A percentile compares a stretch with the other conserved stretches of the same genome.
Evolutionary conservation across 2,888 invertebrate species (phyloP).

Genomic region (Acleris literana): DNA sequence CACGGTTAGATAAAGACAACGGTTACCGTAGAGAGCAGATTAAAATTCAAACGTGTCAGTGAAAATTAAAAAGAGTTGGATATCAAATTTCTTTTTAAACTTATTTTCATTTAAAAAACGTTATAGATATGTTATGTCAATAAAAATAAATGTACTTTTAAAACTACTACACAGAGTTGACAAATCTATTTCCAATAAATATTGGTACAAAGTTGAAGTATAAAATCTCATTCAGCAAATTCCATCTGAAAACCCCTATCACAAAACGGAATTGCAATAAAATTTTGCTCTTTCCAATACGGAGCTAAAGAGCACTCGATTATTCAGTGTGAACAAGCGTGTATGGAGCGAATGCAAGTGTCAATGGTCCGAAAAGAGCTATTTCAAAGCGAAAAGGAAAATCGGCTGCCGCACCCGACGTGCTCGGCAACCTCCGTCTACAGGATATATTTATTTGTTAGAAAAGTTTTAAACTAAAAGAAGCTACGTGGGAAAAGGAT

Average conservation of each 20-base stretch:
- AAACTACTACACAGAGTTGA: no score
- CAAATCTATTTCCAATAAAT: no score
- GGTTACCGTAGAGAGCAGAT: no score
- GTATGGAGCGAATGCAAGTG: slow-evolving; percentile 50
- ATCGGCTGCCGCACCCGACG: slow-evolving; percentile 52
- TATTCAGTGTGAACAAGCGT: slow-evolving; percentile 59
- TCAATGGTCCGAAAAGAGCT: slow-evolving; percentile 63
- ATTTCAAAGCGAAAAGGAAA: slow-evolving; percentile 61
- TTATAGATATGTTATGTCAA: no score
- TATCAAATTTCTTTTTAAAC: no score
- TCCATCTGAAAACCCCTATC: slow-evolving; percentile 30
- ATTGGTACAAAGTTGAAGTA: not conserved
- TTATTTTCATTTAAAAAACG: no score
- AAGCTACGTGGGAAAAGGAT: slow-evolving; percentile 47
- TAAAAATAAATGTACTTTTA: no score
- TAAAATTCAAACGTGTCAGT: no score
- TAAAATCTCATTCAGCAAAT: slow-evolving; percentile 24
- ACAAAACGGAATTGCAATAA: slow-evolving; percentile 44
- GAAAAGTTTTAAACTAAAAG: slow-evolving; percentile 45
- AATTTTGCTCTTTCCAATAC: slow-evolving; percentile 46
- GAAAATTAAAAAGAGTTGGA: no score
- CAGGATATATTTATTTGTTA: slow-evolving; percentile 36
- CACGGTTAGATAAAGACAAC: no score
- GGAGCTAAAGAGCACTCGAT: slow-evolving; percentile 56
- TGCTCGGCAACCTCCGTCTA: slow-evolving; percentile 32